A percentile compares a stretch with the other conserved stretches of the same genome.
Evolutionary conservation across 2,113 vertebrate species (phyloP).

Genomic region (Notothenia coriiceps): DNA sequence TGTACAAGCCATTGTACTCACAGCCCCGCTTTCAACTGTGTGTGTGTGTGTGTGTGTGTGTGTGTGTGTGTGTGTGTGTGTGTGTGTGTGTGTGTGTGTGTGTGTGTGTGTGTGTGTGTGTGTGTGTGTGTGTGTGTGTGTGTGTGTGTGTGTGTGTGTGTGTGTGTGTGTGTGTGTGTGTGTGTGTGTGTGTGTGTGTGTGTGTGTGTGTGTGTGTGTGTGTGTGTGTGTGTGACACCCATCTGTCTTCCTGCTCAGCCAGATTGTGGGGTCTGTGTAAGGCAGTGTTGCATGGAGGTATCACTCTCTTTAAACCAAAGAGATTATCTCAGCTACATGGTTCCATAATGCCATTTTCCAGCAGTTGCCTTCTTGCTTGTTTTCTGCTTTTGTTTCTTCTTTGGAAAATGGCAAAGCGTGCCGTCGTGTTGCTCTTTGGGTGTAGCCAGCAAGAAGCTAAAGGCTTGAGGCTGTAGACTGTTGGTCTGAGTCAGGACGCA

Average conservation of each 20-base stretch:
- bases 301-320: constrained; percentile 42
- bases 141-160: too few relatives aligned
- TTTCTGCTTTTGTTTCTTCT: background rate
- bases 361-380: background rate
- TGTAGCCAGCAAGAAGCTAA: constrained; percentile 8
- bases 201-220: too few relatives aligned
- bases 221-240: constrained; percentile 17
- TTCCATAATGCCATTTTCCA: constrained; percentile 21
- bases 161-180: too few relatives aligned
- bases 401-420: background rate
- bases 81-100: background rate
- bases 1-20: constrained; percentile 42
- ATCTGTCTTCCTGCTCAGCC: constrained; percentile 60
- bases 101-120: too few relatives aligned
- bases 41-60: constrained; percentile 26
- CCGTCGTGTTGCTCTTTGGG: constrained; percentile 4
- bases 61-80: constrained; percentile 18
- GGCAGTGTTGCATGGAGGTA: constrained; percentile 32
- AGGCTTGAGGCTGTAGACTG: constrained; percentile 18
- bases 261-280: constrained; percentile 45
- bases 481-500: constrained; percentile 15
- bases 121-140: too few relatives aligned
- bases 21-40: background rate
- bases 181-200: too few relatives aligned
- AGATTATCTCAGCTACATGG: constrained; percentile 14